Evolutionary conservation across 2,797 vertebrate species (phyloP), one percentile per base, ranked within the genome.

Genomic region (Cirrhinus mrigala): DNA sequence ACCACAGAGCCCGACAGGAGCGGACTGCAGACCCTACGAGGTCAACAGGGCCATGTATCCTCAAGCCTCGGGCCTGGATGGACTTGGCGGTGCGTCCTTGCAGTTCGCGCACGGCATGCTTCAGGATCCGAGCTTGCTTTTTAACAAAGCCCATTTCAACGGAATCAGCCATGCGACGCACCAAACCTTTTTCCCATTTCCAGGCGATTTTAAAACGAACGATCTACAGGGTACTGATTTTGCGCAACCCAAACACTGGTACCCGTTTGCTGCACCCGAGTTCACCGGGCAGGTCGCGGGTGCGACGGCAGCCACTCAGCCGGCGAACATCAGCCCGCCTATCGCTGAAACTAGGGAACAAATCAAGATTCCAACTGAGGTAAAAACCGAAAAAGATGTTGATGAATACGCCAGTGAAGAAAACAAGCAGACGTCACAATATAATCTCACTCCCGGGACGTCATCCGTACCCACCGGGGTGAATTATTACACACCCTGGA

Each of bases 401-500:
- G 91, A 94, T 0, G 93, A 93, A 1, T 95, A 91, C 62, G 88
- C 87, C 0, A 81, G 22, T 22, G 78, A 90, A 1, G 93, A 94
- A 50, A 46, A 88, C 1, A 94, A 93, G 82, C 11, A 87, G 6
- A 93, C 92, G 40, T 73, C 87, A 10, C 94, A 93, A 66, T 94
- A 92, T 81, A 48, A 64, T 50, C 89, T 88, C 2, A 83, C 87
- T 0, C 85, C 90, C 2, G 85, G 91, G 20, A 62, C 92, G 27
- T 64, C 94, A 6, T 87, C 93, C 12, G 88, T 94, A 90, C 52
- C 93, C 52, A 92, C 93, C 3, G 92, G 93, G 3, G 89, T 96
- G 48, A 96, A 95, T 82, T 96, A 96, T 73, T 77, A 93, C 0
- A 84, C 93, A 10, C 89, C 94, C 4, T 97, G 96, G 96, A 94